phyloP scores from a whole-genome alignment of 2,113 vertebrate species.

The Heliornis fulica region DNA sequence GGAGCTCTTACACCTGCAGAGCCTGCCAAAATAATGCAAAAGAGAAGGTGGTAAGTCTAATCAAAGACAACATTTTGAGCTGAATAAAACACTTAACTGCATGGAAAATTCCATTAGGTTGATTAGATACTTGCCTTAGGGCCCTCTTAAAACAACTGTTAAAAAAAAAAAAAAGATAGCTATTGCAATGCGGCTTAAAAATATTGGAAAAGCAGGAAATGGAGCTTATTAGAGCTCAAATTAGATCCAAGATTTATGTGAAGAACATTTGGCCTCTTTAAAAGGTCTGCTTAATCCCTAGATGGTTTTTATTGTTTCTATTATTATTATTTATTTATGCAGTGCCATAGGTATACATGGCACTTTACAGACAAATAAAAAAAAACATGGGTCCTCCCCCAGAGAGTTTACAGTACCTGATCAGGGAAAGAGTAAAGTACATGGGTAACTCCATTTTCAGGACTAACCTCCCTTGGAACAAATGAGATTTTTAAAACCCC shows the following conservation, averaged over 20 bases:
- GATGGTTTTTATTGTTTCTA: conserved; percentile 61
- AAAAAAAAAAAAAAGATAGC: conserved; percentile 39
- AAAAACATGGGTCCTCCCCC: conserved; percentile 4
- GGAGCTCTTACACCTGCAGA: conserved; percentile 44
- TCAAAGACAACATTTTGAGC: conserved; percentile 52
- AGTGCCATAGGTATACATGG: conserved; percentile 45
- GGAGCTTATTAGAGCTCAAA: conserved; percentile 67
- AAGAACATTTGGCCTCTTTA: conserved; percentile 60
- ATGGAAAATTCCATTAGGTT: conserved; percentile 66
- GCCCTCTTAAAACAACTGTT: conserved; percentile 58
- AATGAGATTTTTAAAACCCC: neutral
- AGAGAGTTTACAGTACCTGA: conserved; percentile 39
- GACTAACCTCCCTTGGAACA: neutral
- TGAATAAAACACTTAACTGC: conserved; percentile 57
- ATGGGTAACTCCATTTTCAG: neutral
- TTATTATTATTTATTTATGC: conserved; percentile 65
- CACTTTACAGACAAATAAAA: conserved; percentile 67
- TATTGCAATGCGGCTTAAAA: conserved; percentile 31
- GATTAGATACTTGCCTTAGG: conserved; percentile 64
- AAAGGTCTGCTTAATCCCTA: conserved; percentile 57
- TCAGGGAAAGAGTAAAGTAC: neutral
- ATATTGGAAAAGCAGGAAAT: conserved; percentile 65
- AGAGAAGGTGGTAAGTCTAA: conserved; percentile 52
- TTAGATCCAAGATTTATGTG: conserved; percentile 66
- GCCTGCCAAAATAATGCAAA: conserved; percentile 39